A percentile compares a stretch with the other conserved stretches of the same genome.
Conservation (phyloP, 2,797 vertebrate genomes). For the Manis crassicaudata region DNA sequence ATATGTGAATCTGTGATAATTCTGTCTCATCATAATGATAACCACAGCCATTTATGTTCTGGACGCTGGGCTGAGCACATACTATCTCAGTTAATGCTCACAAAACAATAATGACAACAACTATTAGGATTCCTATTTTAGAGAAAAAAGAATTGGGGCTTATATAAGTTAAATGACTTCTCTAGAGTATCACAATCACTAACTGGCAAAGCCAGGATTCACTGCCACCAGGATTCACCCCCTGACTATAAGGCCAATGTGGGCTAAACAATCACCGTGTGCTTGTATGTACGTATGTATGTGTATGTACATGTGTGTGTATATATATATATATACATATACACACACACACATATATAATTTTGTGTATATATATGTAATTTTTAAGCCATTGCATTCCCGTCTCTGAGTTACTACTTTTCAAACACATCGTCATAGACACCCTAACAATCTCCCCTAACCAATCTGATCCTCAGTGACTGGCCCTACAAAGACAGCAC, state of each 20-base stretch:
- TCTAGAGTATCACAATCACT: background rate
- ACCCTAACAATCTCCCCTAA: background rate
- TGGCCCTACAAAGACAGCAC: background rate
- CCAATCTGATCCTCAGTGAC: background rate
- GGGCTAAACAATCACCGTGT: background rate
- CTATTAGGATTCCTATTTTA: conserved; percentile 1
- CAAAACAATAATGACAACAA: background rate
- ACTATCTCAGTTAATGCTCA: background rate
- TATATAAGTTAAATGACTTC: background rate
- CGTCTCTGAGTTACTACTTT: background rate
- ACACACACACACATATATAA: background rate
- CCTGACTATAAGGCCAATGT: background rate
- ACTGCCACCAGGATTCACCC: background rate
- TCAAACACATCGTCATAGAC: background rate
- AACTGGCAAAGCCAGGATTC: background rate
- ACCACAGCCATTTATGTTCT: background rate
- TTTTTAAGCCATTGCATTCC: background rate
- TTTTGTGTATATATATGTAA: background rate
- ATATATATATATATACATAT: background rate
- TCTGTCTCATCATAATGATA: background rate
- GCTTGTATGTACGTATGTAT: background rate
- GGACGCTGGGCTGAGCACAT: background rate
- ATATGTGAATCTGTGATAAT: background rate
- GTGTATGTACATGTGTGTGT: accelerated
- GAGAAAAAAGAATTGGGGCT: background rate